phyloP scores from a whole-genome alignment of 2,888 invertebrate genomes.

The Magallana nippona region DNA sequence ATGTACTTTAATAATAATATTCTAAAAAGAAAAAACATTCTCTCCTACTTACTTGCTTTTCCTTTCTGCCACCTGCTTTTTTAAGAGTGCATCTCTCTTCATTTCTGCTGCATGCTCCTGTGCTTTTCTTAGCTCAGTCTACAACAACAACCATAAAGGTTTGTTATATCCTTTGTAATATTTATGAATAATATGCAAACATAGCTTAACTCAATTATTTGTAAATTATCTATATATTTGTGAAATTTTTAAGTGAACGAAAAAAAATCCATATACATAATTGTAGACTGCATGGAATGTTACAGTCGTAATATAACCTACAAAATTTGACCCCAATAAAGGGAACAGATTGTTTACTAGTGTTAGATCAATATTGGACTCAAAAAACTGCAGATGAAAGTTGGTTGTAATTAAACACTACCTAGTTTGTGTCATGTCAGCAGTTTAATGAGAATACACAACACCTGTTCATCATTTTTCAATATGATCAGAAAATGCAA shows the following conservation, averaged over 20 bases:
- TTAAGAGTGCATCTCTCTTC: constrained; percentile 76
- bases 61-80: constrained; percentile 76
- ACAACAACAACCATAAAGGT: no score
- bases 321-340: no score
- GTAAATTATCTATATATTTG: no score
- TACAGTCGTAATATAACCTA: neutral
- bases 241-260: no score
- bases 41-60: constrained; percentile 68
- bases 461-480: neutral
- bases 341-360: no score
- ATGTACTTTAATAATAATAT: neutral
- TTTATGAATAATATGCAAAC: neutral
- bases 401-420: neutral
- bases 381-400: no score
- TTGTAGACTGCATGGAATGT: neutral
- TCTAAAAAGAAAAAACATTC: neutral
- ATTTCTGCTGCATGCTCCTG: constrained; percentile 75
- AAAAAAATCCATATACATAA: no score
- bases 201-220: neutral
- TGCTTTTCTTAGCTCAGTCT: constrained; percentile 77
- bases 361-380: no score
- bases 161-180: neutral
- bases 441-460: neutral
- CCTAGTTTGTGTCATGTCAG: neutral
- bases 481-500: no score